Base-by-base conservation (phyloP, 1,140 invertebrate genomes). In the Lysiphlebus fabarum region DNA sequence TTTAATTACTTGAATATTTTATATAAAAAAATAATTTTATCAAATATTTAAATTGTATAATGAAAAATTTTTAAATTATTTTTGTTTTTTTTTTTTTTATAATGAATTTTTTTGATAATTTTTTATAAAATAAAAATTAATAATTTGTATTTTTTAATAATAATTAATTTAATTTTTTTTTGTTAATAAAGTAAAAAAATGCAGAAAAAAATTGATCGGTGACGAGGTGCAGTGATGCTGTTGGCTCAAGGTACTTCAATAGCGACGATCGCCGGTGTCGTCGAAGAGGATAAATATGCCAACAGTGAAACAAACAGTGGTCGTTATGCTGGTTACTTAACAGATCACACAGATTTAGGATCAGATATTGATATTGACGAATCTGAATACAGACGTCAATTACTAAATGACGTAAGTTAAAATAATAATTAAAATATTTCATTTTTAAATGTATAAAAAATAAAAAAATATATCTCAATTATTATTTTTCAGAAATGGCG, bases 391-490 rank as follows among this genome's bases (percentile, higher is more conserved):
- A 81, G 87, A 42, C 77, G 88, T 61, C 87, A 89, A 71, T 79
- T 91, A 64, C 82, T 92, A 40, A 87, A 88, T 73, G 90, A 91
- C 76, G 90, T 89, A 76, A 82, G 86, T n/a, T n/a, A n/a, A n/a
- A n/a, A n/a, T n/a, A n/a, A n/a, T n/a, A n/a, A n/a, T n/a, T n/a
- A n/a, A n/a, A n/a, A n/a, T 14, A 53, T 58, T 54, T 44, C 45
- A 12, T 12, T 57, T 57, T n/a, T 33, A 57, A 38, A 40, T 53
- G 10, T 10, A 7, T 2, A 11, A 59, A 38, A 34, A 11, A 12
- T 33, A 17, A 1, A 58, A 59, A 36, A 6, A 44, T 33, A 49
- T n/a, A n/a, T n/a, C n/a, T n/a, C n/a, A n/a, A n/a, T 48, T 64
- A 74, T 66, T 78, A 74, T 75, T 53, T 87, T 87, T 56, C 83